Evolutionary conservation across 2,113 vertebrate species (phyloP).

Genomic region (Raphicerus campestris): DNA sequence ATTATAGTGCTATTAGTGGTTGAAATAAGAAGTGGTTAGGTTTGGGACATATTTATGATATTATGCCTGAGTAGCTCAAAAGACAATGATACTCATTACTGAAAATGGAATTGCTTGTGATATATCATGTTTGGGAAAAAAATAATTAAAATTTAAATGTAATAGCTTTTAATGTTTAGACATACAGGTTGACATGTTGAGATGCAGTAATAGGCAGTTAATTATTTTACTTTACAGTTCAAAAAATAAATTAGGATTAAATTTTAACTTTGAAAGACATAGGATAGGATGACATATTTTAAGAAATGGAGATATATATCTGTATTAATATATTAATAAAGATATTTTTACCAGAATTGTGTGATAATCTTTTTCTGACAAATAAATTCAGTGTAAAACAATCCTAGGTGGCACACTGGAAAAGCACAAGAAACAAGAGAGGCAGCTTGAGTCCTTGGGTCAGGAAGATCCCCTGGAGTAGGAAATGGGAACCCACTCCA

Average conservation of each 20-base stretch:
- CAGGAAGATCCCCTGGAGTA: neutral
- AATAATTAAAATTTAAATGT: neutral
- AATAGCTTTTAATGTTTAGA: neutral
- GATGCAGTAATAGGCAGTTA: neutral
- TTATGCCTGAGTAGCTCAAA: neutral
- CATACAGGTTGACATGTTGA: neutral
- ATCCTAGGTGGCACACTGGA: neutral
- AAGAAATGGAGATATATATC: neutral
- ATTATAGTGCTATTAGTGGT: neutral
- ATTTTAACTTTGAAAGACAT: neutral
- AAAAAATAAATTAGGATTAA: neutral
- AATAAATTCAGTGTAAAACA: constrained; percentile 48
- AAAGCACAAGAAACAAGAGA: neutral
- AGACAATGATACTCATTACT: neutral
- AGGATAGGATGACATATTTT: neutral
- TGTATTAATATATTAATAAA: neutral
- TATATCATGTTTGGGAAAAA: neutral
- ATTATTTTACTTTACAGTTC: neutral
- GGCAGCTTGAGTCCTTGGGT: neutral
- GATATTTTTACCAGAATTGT: neutral
- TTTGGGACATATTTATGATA: neutral
- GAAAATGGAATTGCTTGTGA: neutral
- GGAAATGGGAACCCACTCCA: neutral
- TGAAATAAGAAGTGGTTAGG: neutral
- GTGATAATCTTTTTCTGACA: constrained; percentile 76